Conservation (phyloP, 1,140 invertebrate species). For the Schlechtendalia chinensis region DNA sequence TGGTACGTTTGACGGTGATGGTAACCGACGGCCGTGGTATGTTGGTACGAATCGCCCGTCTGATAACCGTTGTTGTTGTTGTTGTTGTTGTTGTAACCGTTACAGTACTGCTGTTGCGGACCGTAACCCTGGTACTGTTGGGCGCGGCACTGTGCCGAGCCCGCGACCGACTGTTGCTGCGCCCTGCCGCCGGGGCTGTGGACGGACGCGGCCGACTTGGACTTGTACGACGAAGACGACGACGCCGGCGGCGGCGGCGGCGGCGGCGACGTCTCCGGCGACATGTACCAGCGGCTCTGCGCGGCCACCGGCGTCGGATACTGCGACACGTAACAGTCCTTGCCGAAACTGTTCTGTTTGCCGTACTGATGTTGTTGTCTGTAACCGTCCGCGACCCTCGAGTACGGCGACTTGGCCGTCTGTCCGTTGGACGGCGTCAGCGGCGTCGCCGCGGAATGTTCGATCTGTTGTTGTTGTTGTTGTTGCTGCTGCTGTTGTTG, state of each 20-base stretch:
- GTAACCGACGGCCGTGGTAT: slow-evolving; percentile 52
- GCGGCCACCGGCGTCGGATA: not conserved
- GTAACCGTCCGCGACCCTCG: not conserved
- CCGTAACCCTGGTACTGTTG: slow-evolving; percentile 51
- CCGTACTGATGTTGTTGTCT: slow-evolving; percentile 54
- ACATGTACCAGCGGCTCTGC: slow-evolving; percentile 32
- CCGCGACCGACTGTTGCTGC: slow-evolving; percentile 51
- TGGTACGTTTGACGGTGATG: slow-evolving; percentile 53
- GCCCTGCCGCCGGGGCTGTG: slow-evolving; percentile 52
- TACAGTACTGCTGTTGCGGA: slow-evolving; percentile 37
- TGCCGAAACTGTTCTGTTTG: slow-evolving; percentile 47
- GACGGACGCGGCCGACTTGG: slow-evolving; percentile 52
- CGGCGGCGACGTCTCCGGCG: slow-evolving; percentile 11
- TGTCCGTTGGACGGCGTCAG: slow-evolving; percentile 55
- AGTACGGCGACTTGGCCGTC: slow-evolving; percentile 50
- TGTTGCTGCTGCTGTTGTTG: slow-evolving; percentile 17
- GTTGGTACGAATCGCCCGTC: slow-evolving; percentile 2
- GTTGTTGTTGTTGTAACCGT: slow-evolving; percentile 30
- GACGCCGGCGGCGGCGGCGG: slow-evolving; percentile 25
- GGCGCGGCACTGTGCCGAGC: slow-evolving; percentile 50
- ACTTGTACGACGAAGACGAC: slow-evolving; percentile 36
- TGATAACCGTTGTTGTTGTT: slow-evolving; percentile 31
- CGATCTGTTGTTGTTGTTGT: no score
- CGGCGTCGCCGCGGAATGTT: slow-evolving; percentile 51
- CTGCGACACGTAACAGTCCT: slow-evolving; percentile 21